A percentile compares a stretch with the other conserved stretches of the same genome.
These are phyloP conservation scores for Hyposmocoma kahamanoa DNA, from an alignment of 1,140 invertebrate genomes.

Conservation along the genomic window DNA sequence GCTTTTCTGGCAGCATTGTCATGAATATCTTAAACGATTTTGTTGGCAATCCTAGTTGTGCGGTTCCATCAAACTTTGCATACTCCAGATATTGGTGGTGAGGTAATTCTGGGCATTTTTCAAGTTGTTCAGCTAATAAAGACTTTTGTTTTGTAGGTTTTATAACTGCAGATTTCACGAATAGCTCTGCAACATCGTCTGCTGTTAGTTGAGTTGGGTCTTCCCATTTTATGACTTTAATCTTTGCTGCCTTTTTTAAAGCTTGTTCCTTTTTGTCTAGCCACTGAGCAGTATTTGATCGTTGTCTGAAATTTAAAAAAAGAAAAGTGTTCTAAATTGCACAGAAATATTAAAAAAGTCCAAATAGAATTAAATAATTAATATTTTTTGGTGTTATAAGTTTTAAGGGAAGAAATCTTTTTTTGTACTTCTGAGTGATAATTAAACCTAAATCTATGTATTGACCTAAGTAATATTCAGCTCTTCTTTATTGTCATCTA, in stretches of 20 bases:
- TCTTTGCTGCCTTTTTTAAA: slow-evolving; percentile 85
- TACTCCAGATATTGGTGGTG: slow-evolving; percentile 92
- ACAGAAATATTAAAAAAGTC: too few relatives aligned
- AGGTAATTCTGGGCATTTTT: slow-evolving; percentile 82
- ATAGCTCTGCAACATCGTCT: slow-evolving; percentile 81
- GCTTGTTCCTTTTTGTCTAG: slow-evolving; percentile 93
- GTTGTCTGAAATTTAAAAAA: slow-evolving; percentile 75
- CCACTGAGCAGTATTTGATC: slow-evolving; percentile 92
- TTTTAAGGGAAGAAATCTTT: too few relatives aligned
- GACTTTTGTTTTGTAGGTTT: slow-evolving; percentile 71
- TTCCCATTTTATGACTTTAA: slow-evolving; percentile 87
- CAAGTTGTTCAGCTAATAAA: slow-evolving; percentile 81
- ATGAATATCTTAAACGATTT: slow-evolving; percentile 91
- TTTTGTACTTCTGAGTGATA: too few relatives aligned
- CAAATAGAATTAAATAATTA: too few relatives aligned
- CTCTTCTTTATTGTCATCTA: too few relatives aligned
- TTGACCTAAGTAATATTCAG: too few relatives aligned
- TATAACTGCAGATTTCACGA: slow-evolving; percentile 75
- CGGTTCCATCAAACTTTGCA: slow-evolving; percentile 93
- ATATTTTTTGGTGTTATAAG: too few relatives aligned
- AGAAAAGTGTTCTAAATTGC: too few relatives aligned
- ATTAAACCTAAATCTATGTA: too few relatives aligned
- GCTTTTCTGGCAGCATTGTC: slow-evolving; percentile 86
- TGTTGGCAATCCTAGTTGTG: slow-evolving; percentile 83
- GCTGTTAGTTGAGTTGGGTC: slow-evolving; percentile 69